Percentiles rank a stretch among this genome's conserved stretches.
These are phyloP conservation scores for Papilio aristodemus DNA, from an alignment of 1,140 invertebrate species.

Conservation along the genomic window DNA sequence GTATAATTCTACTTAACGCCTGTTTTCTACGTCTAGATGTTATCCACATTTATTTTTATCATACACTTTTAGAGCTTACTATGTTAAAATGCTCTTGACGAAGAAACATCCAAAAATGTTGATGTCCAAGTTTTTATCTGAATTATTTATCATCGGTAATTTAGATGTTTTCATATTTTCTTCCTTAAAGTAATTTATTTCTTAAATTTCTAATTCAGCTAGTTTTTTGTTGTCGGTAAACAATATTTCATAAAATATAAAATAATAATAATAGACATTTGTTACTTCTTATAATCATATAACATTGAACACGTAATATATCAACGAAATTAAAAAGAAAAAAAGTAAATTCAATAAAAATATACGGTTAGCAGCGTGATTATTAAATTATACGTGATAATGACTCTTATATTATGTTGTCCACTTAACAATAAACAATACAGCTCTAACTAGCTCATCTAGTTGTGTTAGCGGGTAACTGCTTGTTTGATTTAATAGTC, in stretches of 20 bases:
- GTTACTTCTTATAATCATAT: not conserved
- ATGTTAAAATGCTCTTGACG: too few relatives aligned
- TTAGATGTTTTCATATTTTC: constrained; percentile 4
- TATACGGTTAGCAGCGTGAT: not conserved
- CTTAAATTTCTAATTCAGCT: not conserved
- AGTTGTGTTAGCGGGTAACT: not conserved
- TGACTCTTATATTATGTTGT: not conserved
- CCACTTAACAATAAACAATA: constrained; percentile 6
- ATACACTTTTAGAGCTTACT: not conserved
- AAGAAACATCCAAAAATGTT: too few relatives aligned
- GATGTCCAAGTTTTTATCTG: too few relatives aligned
- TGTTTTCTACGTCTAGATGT: too few relatives aligned
- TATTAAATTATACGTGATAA: too few relatives aligned
- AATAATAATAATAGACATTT: not conserved
- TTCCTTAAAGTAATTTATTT: constrained; percentile 7
- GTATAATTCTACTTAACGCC: too few relatives aligned
- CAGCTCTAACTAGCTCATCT: not conserved
- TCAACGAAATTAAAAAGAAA: too few relatives aligned
- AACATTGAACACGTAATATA: too few relatives aligned
- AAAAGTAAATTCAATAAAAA: too few relatives aligned
- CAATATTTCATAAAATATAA: not conserved
- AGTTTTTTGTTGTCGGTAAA: not conserved
- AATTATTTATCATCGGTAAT: constrained; percentile 5
- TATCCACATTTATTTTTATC: too few relatives aligned
- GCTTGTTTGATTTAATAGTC: not conserved